Evolutionary conservation across 2,888 invertebrate genomes (phyloP), one percentile per base, ranked within the genome.

Genomic region (Lithophane leautieri): DNA sequence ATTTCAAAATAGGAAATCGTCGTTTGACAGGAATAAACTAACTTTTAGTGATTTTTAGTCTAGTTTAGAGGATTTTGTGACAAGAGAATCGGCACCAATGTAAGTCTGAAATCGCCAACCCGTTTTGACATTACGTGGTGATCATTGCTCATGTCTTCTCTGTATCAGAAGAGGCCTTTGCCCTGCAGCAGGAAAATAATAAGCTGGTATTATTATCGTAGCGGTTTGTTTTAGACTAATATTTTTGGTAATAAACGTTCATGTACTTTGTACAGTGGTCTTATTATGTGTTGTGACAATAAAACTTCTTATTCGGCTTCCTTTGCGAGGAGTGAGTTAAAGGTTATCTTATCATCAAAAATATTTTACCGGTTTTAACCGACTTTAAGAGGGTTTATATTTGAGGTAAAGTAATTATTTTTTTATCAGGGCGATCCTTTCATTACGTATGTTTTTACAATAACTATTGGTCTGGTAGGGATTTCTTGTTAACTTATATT

Each of bases 281-380:
- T 0, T 44, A 19, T 62, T 75, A 14, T 79, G n/a, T 14, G 8
- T 11, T 11, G 16, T n/a, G 16, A 66, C 61, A 67, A 62, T 58
- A 34, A 1, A 25, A 2, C 22, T 40, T 4, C 54, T 66, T 75
- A 61, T 61, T 60, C 14, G 11, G 8, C 44, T 66, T 52, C 42
- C 40, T 78, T 62, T 16, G 19, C 47, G 25, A 19, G 54, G 6
- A 56, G 25, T 22, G 44, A 22, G 22, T n/a, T 12, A 54, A 70
- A 69, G 56, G 50, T 76, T 79, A 81, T 80, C 75, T 25, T 42
- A 65, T 58, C 70, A 28, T 34, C 42, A 22, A 54, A 69, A 40
- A 40, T n/a, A 78, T 1, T 2, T 58, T 8, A 50, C 42, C 9
- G n/a, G 12, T 40, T 63, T 50, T n/a, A 58, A 50, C 40, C 14